phyloP scores from a whole-genome alignment of 2,797 vertebrate species.

The Oryzias sinensis region DNA sequence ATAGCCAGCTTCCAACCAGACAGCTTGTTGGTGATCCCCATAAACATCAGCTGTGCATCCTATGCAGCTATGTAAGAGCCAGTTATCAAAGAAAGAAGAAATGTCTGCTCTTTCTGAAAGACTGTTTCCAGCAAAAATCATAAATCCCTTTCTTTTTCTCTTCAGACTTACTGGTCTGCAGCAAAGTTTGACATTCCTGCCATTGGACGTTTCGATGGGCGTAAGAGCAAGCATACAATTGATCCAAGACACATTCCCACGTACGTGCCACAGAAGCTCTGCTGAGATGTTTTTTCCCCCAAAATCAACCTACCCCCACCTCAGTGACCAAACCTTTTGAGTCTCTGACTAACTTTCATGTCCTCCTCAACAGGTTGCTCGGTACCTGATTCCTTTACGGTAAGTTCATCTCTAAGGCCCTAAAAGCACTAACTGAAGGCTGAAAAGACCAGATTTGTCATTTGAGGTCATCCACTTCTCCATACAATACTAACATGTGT shows the following conservation, averaged over 20 bases:
- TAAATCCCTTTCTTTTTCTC: background rate
- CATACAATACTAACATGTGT: too few relatives aligned
- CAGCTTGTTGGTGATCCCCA: conserved; percentile 38
- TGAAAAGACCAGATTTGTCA: too few relatives aligned
- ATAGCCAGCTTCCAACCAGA: conserved; percentile 41
- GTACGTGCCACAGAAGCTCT: conserved; percentile 8
- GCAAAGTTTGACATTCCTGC: conserved; percentile 33
- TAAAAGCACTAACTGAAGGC: too few relatives aligned
- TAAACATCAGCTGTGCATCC: conserved; percentile 46
- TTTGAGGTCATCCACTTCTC: too few relatives aligned
- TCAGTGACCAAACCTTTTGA: too few relatives aligned
- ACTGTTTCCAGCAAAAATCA: background rate
- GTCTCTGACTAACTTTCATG: too few relatives aligned
- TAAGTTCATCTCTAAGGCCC: conserved; percentile 10
- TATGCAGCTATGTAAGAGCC: conserved; percentile 48
- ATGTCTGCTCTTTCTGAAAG: background rate
- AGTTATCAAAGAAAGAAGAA: conserved; percentile 1
- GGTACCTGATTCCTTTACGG: conserved; percentile 15
- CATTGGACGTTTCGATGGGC: background rate
- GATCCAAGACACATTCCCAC: conserved; percentile 31
- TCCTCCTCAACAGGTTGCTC: too few relatives aligned
- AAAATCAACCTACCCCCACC: too few relatives aligned
- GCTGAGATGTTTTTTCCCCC: too few relatives aligned
- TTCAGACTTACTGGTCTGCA: conserved; percentile 34
- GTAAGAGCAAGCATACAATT: conserved; percentile 25